Conservation (phyloP, 2,797 vertebrate species). For the Alouatta caraya region DNA sequence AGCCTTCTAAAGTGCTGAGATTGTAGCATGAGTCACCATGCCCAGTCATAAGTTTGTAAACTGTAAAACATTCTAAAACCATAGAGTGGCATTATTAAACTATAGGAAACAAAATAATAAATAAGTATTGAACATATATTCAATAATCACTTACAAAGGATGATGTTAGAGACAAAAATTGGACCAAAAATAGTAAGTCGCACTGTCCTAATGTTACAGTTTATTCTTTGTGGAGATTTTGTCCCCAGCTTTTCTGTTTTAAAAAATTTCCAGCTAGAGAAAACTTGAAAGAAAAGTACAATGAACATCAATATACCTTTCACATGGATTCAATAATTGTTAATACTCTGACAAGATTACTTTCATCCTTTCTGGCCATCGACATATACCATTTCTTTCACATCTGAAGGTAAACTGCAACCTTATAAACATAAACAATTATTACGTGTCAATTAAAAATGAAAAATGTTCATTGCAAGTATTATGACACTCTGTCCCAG, state of each 20-base stretch:
- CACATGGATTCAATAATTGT: neutral
- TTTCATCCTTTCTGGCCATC: neutral
- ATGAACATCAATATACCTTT: neutral
- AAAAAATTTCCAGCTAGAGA: neutral
- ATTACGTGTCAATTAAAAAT: neutral
- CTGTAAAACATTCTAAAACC: neutral
- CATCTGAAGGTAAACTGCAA: neutral
- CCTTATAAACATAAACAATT: neutral
- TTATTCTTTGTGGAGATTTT: neutral
- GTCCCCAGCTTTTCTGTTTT: neutral
- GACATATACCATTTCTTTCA: neutral
- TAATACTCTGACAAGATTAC: neutral
- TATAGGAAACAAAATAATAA: neutral
- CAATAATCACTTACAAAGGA: neutral
- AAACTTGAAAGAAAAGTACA: neutral
- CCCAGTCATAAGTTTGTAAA: neutral
- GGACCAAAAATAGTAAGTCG: neutral
- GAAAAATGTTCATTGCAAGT: neutral
- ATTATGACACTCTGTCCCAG: neutral
- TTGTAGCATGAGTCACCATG: too few species aligned
- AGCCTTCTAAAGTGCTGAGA: too few species aligned
- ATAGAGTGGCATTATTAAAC: neutral
- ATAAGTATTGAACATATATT: neutral
- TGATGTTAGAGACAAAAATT: neutral
- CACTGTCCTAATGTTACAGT: neutral